Base-by-base conservation (phyloP, 2,113 vertebrate genomes). In the Mus musculus region DNA sequence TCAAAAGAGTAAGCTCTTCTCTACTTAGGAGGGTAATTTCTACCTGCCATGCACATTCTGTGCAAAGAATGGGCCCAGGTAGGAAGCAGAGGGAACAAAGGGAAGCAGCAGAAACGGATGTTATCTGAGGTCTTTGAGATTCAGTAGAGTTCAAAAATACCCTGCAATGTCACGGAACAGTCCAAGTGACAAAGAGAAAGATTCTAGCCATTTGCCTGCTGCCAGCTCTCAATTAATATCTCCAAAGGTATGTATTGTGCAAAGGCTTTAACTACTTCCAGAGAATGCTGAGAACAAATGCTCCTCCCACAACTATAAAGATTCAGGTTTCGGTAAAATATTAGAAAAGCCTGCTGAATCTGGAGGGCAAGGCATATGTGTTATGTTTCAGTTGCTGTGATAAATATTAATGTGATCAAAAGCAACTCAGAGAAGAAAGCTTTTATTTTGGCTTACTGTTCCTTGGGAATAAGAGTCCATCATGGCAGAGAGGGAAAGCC, bases 41-140 rank as follows among this genome's bases (percentile, higher is more conserved):
- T 89, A 9, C 61, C 33, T 81, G 7, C 89, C 82, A 67, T 30
- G 26, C 78, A 86, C 10, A 20, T 81, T 56, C 30, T 93, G 85
- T 91, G 49, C 59, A 77, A 75, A 94, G 69, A 95, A 82, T 14
- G 1, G 17, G 16, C 39, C 46, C 46, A 71, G 56, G 24, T 72
- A 76, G 63, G 14, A 88, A 75, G 26, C 49, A 33, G 56, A 22
- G 61, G 87, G 22, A 33, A 49, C 84, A 86, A 86, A 67, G 84
- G 42, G 39, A 93, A 90, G 76, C 72, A 67, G 88, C 12, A 81
- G 69, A 85, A 94, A 82, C 63, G 94, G 84, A 77, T 95, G 90
- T 59, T 22, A 56, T 22, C 20, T 76, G 67, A 93, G 78, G 71
- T 90, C 17, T 84, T 1, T 85, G 92, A 93, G 67, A 59, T 80